A percentile compares a stretch with the other conserved stretches of the same genome.
phyloP scores from a whole-genome alignment of 1,140 invertebrate genomes.

The Macrocentrus cingulum region DNA sequence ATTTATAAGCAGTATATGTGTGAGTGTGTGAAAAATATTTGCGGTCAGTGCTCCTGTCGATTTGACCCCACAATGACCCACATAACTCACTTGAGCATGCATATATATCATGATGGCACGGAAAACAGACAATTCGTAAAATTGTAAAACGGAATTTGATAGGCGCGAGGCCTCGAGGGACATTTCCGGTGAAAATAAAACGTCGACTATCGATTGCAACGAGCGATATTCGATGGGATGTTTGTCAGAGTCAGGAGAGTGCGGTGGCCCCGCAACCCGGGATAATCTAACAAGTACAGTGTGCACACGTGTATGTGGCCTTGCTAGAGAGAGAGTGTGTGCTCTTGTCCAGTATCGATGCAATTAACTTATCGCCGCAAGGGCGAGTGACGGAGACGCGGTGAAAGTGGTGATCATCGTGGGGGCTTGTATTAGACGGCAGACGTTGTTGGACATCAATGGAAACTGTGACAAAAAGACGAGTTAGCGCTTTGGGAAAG shows the following conservation, averaged over 20 bases:
- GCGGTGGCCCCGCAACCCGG: background rate
- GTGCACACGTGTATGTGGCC: background rate
- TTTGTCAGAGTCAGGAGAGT: background rate
- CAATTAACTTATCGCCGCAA: conserved; percentile 42
- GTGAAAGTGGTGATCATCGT: conserved; percentile 31
- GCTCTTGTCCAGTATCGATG: conserved; percentile 44
- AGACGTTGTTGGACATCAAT: too few relatives aligned
- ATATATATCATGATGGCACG: too few relatives aligned
- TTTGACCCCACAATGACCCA: too few relatives aligned
- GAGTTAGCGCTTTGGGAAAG: conserved; percentile 3
- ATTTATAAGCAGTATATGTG: too few relatives aligned
- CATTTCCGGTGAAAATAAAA: background rate
- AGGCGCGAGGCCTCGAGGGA: background rate
- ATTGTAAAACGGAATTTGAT: background rate
- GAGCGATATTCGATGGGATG: background rate
- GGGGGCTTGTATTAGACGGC: too few relatives aligned
- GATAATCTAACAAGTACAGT: background rate
- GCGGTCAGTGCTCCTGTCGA: too few relatives aligned
- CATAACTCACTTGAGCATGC: too few relatives aligned
- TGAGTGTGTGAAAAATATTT: too few relatives aligned
- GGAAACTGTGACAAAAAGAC: too few relatives aligned
- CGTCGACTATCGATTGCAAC: background rate
- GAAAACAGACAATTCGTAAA: too few relatives aligned
- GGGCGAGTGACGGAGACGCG: conserved; percentile 17
- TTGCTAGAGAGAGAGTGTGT: too few relatives aligned